Evolutionary conservation across 2,797 vertebrate species (phyloP).

Genomic region (Lacerta agilis): DNA sequence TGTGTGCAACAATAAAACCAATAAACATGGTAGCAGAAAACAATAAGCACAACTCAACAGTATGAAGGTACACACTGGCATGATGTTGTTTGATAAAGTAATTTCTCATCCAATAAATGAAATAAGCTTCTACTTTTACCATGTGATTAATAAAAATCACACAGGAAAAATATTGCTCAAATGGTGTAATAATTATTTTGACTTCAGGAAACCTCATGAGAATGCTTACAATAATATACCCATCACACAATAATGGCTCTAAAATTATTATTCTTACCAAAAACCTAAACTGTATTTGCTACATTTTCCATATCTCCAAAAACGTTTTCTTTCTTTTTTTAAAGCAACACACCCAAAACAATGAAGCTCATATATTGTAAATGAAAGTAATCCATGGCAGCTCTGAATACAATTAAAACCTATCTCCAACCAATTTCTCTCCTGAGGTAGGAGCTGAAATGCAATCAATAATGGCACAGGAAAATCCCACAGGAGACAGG

Average conservation of each 20-base stretch:
- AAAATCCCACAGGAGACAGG: conserved; percentile 65
- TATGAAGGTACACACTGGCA: not conserved
- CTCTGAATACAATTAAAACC: conserved; percentile 72
- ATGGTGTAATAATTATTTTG: accelerated
- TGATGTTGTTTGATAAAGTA: not conserved
- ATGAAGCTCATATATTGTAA: conserved; percentile 43
- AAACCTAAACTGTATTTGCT: conserved; percentile 24
- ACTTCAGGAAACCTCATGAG: not conserved
- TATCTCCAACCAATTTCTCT: conserved; percentile 64
- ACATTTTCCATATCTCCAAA: not conserved
- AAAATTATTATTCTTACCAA: not conserved
- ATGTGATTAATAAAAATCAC: not conserved
- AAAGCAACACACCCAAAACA: conserved; percentile 10
- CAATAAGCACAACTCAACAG: not conserved
- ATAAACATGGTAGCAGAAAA: not conserved
- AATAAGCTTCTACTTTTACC: not conserved
- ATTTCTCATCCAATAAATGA: not conserved
- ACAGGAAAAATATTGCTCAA: not conserved
- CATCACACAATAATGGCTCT: not conserved
- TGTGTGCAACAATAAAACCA: not conserved
- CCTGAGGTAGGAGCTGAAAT: conserved; percentile 55
- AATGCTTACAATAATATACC: not conserved
- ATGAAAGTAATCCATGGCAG: conserved; percentile 53
- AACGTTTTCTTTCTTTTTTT: conserved; percentile 46
- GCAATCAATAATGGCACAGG: conserved; percentile 65